A percentile compares a stretch with the other conserved stretches of the same genome.
Evolutionary conservation across 53 echinoderm and acorn worm species (phyloP).

Genomic region (Hippasteria phrygiana): DNA sequence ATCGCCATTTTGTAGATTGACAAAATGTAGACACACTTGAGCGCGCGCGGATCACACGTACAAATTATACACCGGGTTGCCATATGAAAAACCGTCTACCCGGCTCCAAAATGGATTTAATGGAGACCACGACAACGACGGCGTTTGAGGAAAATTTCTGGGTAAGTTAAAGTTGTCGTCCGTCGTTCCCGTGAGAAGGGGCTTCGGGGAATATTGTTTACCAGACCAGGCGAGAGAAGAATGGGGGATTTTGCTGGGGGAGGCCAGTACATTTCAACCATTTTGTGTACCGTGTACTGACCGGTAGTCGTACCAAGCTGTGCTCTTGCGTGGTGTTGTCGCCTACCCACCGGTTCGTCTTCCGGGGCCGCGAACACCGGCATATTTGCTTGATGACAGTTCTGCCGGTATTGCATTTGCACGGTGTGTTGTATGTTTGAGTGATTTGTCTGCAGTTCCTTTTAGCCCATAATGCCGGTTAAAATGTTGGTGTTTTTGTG

Average conservation of each 20-base stretch:
- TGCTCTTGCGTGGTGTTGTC: background rate
- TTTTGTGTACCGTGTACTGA: background rate
- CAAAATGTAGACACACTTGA: background rate
- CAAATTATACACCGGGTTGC: background rate
- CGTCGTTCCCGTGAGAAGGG: background rate
- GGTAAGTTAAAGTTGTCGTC: constrained; percentile 57
- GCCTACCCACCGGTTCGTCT: too few relatives aligned
- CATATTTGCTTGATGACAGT: too few relatives aligned
- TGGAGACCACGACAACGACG: constrained; percentile 70
- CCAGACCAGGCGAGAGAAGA: background rate
- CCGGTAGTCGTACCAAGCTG: background rate
- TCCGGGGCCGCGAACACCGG: too few relatives aligned
- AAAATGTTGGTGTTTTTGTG: too few relatives aligned
- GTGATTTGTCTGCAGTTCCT: too few relatives aligned
- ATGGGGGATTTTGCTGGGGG: background rate
- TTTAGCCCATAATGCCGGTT: too few relatives aligned
- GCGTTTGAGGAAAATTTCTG: constrained; percentile 88
- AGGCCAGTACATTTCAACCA: background rate
- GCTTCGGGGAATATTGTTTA: background rate
- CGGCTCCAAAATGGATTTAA: constrained; percentile 46
- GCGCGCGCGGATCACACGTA: background rate
- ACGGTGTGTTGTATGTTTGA: too few relatives aligned
- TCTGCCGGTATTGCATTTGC: too few relatives aligned
- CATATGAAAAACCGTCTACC: constrained; percentile 6
- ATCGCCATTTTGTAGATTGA: constrained; percentile 65